Base-by-base conservation (phyloP, 2,888 invertebrate genomes). In the Sminthurinus aureus region DNA sequence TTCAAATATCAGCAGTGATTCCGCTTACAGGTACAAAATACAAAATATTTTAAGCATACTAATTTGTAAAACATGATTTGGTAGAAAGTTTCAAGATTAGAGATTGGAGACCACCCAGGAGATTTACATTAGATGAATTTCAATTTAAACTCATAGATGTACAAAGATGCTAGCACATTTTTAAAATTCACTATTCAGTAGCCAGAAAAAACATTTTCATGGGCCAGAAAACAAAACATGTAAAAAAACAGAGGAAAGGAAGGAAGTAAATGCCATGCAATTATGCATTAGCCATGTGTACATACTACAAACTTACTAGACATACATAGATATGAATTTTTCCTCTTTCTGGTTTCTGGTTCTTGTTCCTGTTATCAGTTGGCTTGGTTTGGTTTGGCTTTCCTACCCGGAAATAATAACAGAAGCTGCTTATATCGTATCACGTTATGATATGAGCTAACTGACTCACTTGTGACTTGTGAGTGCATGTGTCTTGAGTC, bases 1-100 rank as follows among this genome's bases (percentile, higher is more conserved):
- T 83, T 87, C 87, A 15, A 87, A 88, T 81, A 87, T 87, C 64
- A 87, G 87, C 85, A 88, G 88, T 81, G 88, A 88, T 75, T 88
- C 88, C 15, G 88, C 87, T 50, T 88, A 87, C 83, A 86, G 87
- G 85, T 13, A 15, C 2, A 58, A 15, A 15, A 58, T 6, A 18
- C 18, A 58, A 58, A 3, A 58, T 58, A 6, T 6, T 58, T 58
- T 4, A 76, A 75, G 26, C 38, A 38, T 38, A 6, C 38, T 38
- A 38, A 38, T 38, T 38, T 38, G 1, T 38, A 38, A 38, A 38
- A 38, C 3, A 38, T 38, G 1, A 38, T n/a, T n/a, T n/a, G n/a
- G n/a, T n/a, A 38, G 6, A 38, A 38, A 38, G 6, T 4, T 38
- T 6, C 38, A 38, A 38, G 38, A 1, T 38, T 38, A 38, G n/a